Percentiles rank a stretch among this genome's conserved stretches.
phyloP scores from a whole-genome alignment of 37 sponge, comb jelly and placozoan genomes.

The Oopsacas minuta region DNA sequence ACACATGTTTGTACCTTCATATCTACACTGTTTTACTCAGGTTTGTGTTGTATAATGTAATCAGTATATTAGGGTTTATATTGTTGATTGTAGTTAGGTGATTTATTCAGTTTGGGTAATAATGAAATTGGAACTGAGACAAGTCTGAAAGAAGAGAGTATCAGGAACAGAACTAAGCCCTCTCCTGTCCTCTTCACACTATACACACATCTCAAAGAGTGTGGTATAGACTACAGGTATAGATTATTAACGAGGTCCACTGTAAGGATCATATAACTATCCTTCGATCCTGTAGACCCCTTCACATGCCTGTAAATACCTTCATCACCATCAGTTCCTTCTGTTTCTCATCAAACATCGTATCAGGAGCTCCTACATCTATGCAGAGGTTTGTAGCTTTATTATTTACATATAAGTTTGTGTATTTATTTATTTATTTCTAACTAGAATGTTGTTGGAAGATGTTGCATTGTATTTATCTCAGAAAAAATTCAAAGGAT shows the following conservation, averaged over 20 bases:
- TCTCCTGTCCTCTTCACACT: not conserved
- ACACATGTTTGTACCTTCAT: not conserved
- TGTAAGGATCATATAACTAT: not conserved
- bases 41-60: not conserved
- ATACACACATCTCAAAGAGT: not conserved
- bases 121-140: not conserved
- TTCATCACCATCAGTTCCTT: constrained; percentile 31
- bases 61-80: not conserved
- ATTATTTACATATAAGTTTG: not conserved
- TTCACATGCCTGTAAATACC: constrained; percentile 30
- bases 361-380: constrained; percentile 36
- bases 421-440: not conserved
- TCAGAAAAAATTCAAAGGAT: not conserved
- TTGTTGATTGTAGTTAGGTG: not conserved
- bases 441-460: not conserved
- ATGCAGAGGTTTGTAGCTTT: constrained; percentile 14
- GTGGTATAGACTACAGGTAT: constrained; percentile 8
- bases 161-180: not conserved
- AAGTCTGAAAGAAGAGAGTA: not conserved
- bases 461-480: not conserved
- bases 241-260: not conserved
- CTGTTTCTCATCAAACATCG: constrained; percentile 53
- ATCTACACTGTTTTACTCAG: constrained; percentile 4
- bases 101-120: not conserved
- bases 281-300: constrained; percentile 45